Evolutionary conservation across 2,888 invertebrate species (phyloP), one percentile per base, ranked within the genome.

Genomic region (Ophion costatus): DNA sequence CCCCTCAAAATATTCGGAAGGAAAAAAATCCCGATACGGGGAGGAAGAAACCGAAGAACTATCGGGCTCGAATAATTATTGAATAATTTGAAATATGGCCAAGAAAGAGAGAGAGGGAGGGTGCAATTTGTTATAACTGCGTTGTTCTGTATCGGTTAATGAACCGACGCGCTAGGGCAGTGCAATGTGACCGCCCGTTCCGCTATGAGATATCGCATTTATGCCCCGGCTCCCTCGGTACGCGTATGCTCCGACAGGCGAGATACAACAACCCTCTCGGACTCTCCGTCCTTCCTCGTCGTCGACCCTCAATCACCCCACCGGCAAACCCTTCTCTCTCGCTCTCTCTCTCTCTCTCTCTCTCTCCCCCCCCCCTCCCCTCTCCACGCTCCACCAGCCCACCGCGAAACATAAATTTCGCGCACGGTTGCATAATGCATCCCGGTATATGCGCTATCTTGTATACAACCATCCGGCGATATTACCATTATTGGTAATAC

Each of bases 371-470:
- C n/a, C n/a, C n/a, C n/a, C n/a, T n/a, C n/a, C n/a, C n/a, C 59
- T 61, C 69, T 33, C 42, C 9, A 57, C 59, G 57, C 64, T 66
- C 67, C 66, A 70, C 38, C 78, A 71, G 71, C 66, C 64, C 73
- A 67, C 66, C 73, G 20, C 84, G 82, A 80, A 82, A 85, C 82
- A 85, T 82, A 82, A 82, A 85, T 85, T 85, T 82, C 76, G 82
- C 80, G 82, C 80, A 85, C 64, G 80, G 82, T 80, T 79, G 82
- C 82, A 82, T 85, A 85, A 85, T 85, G 76, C 84, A 82, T 76
- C 75, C 67, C 74, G 67, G 42, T 56, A 33, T 20, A 45, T 45
- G 45, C 45, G 67, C 66, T 70, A 69, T 78, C 67, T 63, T 66
- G 75, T 80, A 78, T 73, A 71, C 33, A 33, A 74, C 74, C 66